Evolutionary conservation across 2,888 invertebrate species (phyloP).

Genomic region (Cordylochernes scorpioides): DNA sequence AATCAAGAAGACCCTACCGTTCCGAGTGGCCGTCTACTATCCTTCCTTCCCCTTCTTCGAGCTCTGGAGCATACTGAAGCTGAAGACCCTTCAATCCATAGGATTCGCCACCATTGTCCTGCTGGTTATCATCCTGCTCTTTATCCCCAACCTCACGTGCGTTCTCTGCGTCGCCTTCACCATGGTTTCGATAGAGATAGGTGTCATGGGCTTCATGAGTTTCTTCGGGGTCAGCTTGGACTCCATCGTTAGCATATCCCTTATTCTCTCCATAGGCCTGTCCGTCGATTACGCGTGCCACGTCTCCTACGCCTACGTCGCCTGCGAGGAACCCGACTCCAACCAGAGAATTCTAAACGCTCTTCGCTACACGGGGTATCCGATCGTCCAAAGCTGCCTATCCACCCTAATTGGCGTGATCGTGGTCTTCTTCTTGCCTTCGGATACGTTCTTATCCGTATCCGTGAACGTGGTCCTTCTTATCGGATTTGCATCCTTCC

Average conservation of each 20-base stretch:
- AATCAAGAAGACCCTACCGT: background rate
- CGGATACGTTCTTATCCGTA: conserved; percentile 78
- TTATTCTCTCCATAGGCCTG: conserved; percentile 88
- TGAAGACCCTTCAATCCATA: conserved; percentile 62
- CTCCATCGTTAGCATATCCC: conserved; percentile 82
- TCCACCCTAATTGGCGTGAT: conserved; percentile 70
- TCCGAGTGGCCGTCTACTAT: conserved; percentile 34
- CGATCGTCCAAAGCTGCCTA: conserved; percentile 66
- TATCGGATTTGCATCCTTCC: conserved; percentile 73
- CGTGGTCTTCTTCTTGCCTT: conserved; percentile 58
- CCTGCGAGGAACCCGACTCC: conserved; percentile 47
- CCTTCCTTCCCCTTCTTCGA: conserved; percentile 64
- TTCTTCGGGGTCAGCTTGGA: conserved; percentile 77
- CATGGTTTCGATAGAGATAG: conserved; percentile 70
- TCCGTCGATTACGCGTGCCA: conserved; percentile 84
- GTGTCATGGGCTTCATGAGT: conserved; percentile 84
- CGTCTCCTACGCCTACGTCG: conserved; percentile 81
- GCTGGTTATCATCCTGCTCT: conserved; percentile 75
- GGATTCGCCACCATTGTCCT: conserved; percentile 64
- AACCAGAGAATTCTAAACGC: conserved; percentile 55
- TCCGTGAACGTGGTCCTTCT: conserved; percentile 90
- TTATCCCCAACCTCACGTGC: conserved; percentile 70
- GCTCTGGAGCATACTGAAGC: conserved; percentile 58
- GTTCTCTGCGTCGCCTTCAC: conserved; percentile 82
- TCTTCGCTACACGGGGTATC: conserved; percentile 56